Percentiles rank a stretch among this genome's conserved stretches.
phyloP scores from a whole-genome alignment of 2,888 invertebrate species.

The Meiosimyza decipiens region DNA sequence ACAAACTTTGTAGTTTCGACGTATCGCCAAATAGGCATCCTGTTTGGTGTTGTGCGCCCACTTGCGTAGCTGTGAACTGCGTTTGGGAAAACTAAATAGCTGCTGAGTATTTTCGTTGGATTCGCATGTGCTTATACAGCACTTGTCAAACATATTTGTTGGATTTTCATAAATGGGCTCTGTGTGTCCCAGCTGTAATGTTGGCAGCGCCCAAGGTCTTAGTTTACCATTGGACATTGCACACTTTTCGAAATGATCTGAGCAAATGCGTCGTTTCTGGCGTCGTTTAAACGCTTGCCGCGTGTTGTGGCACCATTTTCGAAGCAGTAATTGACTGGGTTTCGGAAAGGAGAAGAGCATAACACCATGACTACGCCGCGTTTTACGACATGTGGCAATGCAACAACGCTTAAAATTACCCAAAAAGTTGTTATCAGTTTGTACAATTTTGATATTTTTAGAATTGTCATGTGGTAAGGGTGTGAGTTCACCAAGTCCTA shows the following conservation, averaged over 20 bases:
- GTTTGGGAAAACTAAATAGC: conserved; percentile 51
- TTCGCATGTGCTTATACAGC: conserved; percentile 58
- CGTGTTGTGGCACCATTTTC: conserved; percentile 60
- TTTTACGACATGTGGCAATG: conserved; percentile 5
- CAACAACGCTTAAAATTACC: conserved; percentile 12
- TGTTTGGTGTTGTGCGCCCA: conserved; percentile 56
- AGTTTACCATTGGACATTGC: conserved; percentile 58
- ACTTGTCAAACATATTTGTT: conserved; percentile 45
- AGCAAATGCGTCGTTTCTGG: conserved; percentile 50
- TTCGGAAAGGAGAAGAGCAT: conserved; percentile 55
- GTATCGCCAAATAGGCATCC: conserved; percentile 41
- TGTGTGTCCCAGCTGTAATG: conserved; percentile 53
- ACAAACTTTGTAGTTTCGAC: conserved; percentile 48
- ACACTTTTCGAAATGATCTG: conserved; percentile 56
- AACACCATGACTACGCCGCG: conserved; percentile 50
- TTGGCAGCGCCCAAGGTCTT: conserved; percentile 58
- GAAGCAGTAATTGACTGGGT: conserved; percentile 48
- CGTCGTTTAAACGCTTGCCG: conserved; percentile 45
- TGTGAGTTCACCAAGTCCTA: conserved; percentile 20
- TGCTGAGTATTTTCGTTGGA: conserved; percentile 59
- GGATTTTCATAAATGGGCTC: conserved; percentile 38
- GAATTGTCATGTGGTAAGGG: no score
- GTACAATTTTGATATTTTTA: no score
- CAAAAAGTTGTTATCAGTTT: no score
- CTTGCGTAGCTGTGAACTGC: conserved; percentile 47